A percentile compares a stretch with the other conserved stretches of the same genome.
Conservation (phyloP, 2,888 invertebrate species). For the Catocala sponsa region DNA sequence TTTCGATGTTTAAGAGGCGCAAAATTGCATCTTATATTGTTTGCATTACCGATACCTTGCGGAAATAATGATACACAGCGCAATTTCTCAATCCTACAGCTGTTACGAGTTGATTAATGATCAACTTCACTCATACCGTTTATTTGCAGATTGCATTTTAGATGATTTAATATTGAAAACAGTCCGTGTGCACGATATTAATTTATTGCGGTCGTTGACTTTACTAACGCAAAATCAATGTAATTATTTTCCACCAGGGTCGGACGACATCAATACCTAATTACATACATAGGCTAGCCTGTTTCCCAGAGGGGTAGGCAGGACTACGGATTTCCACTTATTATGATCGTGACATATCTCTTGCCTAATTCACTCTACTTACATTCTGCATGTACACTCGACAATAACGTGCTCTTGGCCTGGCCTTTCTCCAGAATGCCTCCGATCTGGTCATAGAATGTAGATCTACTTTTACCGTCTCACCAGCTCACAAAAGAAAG, state of each 20-base stretch:
- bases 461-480: no score
- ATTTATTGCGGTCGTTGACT: slow-evolving; percentile 4
- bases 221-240: background rate
- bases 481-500: no score
- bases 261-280: background rate
- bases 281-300: no score
- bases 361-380: no score
- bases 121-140: background rate
- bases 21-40: slow-evolving; percentile 51
- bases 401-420: no score
- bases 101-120: slow-evolving; percentile 9
- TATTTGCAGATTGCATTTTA: background rate
- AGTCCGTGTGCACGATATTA: background rate
- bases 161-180: background rate
- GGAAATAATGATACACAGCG: slow-evolving; percentile 48
- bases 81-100: slow-evolving; percentile 32
- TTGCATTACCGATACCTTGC: slow-evolving; percentile 45
- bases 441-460: no score
- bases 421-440: no score
- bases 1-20: slow-evolving; percentile 53
- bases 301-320: no score
- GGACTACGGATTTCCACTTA: no score
- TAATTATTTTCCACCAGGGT: slow-evolving; percentile 4
- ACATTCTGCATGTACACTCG: no score
- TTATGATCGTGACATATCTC: no score